These are phyloP conservation scores for Pygocentrus nattereri DNA, from an alignment of 2,797 vertebrate genomes.

Conservation along the genomic window DNA sequence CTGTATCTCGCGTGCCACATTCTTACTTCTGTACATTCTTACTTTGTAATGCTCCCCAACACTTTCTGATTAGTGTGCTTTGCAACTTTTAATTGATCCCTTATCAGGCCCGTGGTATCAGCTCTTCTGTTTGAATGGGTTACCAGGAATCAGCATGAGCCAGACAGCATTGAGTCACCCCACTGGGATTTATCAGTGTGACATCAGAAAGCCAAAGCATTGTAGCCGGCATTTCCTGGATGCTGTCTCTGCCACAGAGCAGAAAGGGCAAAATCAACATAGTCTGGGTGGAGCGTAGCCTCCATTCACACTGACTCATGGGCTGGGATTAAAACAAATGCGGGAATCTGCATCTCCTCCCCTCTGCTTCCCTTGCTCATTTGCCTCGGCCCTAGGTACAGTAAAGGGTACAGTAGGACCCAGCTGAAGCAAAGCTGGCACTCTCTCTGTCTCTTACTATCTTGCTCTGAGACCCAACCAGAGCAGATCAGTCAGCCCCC, in stretches of 20 bases:
- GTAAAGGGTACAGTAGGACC: slow-evolving; percentile 16
- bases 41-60: slow-evolving; percentile 1
- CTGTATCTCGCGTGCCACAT: neutral
- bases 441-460: neutral
- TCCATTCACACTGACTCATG: slow-evolving; percentile 33
- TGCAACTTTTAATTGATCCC: slow-evolving; percentile 44
- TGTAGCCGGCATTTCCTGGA: slow-evolving; percentile 56
- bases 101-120: slow-evolving; percentile 37
- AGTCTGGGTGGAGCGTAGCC: slow-evolving; percentile 26
- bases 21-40: neutral
- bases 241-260: slow-evolving; percentile 11
- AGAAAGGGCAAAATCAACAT: slow-evolving; percentile 36
- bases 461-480: slow-evolving; percentile 6
- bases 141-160: slow-evolving; percentile 38
- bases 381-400: slow-evolving; percentile 20
- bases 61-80: slow-evolving; percentile 21
- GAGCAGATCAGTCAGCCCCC: slow-evolving; percentile 43
- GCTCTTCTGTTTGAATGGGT: slow-evolving; percentile 30
- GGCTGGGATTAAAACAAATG: slow-evolving; percentile 21
- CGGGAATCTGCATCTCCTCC: neutral
- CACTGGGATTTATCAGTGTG: slow-evolving; percentile 45
- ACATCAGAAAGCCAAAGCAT: slow-evolving; percentile 54
- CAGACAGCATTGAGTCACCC: slow-evolving; percentile 47
- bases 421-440: slow-evolving; percentile 17
- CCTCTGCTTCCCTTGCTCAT: neutral